Evolutionary conservation across 2,797 vertebrate genomes (phyloP).

Genomic region (Champsocephalus gunnari): DNA sequence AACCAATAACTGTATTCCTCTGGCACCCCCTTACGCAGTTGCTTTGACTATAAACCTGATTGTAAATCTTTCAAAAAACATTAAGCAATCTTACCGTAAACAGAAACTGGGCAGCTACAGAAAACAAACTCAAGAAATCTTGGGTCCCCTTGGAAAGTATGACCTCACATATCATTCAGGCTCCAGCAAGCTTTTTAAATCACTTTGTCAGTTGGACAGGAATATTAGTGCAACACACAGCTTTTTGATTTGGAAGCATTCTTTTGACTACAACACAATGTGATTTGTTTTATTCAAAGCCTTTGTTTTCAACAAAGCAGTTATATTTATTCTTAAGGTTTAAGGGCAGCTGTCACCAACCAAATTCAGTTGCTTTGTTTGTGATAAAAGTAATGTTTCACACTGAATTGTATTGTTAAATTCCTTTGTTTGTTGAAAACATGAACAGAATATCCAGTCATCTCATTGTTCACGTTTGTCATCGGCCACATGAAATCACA

Average conservation of each 20-base stretch:
- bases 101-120: slow-evolving; percentile 15
- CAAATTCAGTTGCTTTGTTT: not conserved
- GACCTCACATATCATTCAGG: slow-evolving; percentile 17
- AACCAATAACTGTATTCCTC: slow-evolving; percentile 51
- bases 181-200: slow-evolving; percentile 26
- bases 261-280: not conserved
- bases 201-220: slow-evolving; percentile 27
- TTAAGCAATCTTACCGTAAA: slow-evolving; percentile 26
- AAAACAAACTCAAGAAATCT: slow-evolving; percentile 36
- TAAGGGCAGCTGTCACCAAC: not conserved
- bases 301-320: slow-evolving; percentile 13
- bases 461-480: not conserved
- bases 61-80: slow-evolving; percentile 40
- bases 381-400: slow-evolving; percentile 3
- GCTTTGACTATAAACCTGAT: slow-evolving; percentile 41
- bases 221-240: slow-evolving; percentile 27
- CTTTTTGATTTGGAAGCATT: slow-evolving; percentile 30
- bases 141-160: slow-evolving; percentile 36
- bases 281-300: slow-evolving; percentile 4
- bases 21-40: not conserved
- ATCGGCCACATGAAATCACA: not conserved
- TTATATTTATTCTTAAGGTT: slow-evolving; percentile 24
- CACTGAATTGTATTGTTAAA: not conserved
- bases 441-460: not conserved
- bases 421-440: slow-evolving; percentile 9